Conservation (phyloP, 1,140 invertebrate genomes). For the Drosophila malerkotliana region DNA sequence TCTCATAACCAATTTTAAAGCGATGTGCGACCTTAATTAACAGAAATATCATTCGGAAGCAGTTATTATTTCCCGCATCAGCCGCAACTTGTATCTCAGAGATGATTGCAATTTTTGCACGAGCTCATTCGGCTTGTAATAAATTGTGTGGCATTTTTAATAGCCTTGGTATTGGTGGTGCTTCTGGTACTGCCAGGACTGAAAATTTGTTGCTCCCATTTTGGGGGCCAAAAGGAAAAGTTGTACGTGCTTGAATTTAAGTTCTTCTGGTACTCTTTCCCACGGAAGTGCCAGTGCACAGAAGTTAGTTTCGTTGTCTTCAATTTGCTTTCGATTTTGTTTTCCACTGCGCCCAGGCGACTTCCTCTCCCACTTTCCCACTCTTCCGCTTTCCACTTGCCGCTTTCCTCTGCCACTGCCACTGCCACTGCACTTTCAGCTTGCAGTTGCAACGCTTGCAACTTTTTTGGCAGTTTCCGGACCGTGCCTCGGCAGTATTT, state of each 20-base stretch:
- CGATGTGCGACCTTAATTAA: constrained; percentile 13
- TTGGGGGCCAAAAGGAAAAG: constrained; percentile 43
- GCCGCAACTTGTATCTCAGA: constrained; percentile 37
- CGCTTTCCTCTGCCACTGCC: background rate
- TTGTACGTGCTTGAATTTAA: constrained; percentile 77
- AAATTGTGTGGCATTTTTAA: constrained; percentile 78
- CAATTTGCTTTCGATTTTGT: constrained; percentile 80
- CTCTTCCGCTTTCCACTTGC: background rate
- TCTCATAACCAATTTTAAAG: constrained; percentile 9
- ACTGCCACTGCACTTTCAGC: background rate
- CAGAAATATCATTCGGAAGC: background rate
- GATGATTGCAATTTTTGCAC: constrained; percentile 45
- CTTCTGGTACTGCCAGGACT: background rate
- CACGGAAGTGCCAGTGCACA: constrained; percentile 54
- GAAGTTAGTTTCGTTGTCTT: constrained; percentile 69
- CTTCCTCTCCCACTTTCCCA: constrained; percentile 36
- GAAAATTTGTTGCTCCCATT: constrained; percentile 50
- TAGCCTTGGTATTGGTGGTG: constrained; percentile 36
- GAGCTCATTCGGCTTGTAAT: constrained; percentile 53
- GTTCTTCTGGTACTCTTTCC: constrained; percentile 39
- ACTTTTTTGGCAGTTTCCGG: constrained; percentile 55
- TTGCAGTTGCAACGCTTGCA: constrained; percentile 22
- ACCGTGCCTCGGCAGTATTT: constrained; percentile 42
- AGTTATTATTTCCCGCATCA: constrained; percentile 8
- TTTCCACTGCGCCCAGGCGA: constrained; percentile 46